Conservation (phyloP, 2,113 vertebrate species). For the Leucoraja erinaceus region DNA sequence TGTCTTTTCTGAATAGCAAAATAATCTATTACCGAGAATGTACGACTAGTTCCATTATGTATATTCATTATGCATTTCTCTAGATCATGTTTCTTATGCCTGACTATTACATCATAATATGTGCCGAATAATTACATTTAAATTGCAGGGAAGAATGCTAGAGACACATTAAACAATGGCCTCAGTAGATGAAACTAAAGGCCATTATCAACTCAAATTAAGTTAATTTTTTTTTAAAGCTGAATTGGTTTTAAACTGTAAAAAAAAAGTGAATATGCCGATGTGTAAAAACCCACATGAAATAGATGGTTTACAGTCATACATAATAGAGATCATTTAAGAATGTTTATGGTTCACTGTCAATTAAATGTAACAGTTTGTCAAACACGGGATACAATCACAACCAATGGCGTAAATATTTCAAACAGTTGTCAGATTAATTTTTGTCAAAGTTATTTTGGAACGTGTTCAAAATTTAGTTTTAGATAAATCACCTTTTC, state of each 20-base stretch:
- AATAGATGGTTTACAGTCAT: background rate
- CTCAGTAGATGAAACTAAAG: background rate
- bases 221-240: background rate
- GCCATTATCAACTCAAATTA: background rate
- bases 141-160: background rate
- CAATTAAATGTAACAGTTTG: background rate
- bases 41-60: background rate
- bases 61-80: background rate
- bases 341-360: background rate
- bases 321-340: background rate
- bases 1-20: background rate
- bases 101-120: background rate
- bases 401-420: background rate
- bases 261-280: background rate
- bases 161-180: conserved; percentile 3
- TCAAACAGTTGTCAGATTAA: background rate
- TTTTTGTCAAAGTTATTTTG: background rate
- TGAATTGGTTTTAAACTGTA: background rate
- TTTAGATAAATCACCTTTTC: background rate
- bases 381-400: background rate
- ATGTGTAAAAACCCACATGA: background rate
- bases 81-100: conserved; percentile 4
- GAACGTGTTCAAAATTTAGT: background rate
- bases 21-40: background rate
- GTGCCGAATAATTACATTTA: conserved; percentile 23